phyloP scores from a whole-genome alignment of 2,888 invertebrate species.

The Galeopsomyia nigrocyanea region DNA sequence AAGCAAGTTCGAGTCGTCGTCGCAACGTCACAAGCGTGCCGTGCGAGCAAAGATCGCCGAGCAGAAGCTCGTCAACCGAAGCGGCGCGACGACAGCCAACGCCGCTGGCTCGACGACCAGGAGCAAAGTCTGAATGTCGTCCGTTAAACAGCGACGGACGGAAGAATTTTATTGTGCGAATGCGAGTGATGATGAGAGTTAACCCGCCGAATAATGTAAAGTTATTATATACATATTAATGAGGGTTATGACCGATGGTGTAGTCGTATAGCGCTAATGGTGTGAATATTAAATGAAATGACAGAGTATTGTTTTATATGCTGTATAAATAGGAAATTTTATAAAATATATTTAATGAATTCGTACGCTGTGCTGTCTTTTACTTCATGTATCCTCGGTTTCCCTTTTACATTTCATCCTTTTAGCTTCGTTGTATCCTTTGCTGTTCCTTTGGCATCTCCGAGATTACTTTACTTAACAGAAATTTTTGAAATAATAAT shows the following conservation, averaged over 20 bases:
- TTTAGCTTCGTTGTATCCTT: not conserved
- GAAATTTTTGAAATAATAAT: too few species aligned
- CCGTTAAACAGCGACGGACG: not conserved
- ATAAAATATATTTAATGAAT: conserved; percentile 67
- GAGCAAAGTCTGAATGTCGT: conserved; percentile 21
- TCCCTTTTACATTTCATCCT: not conserved
- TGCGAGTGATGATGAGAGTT: conserved; percentile 34
- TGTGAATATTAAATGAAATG: conserved; percentile 68
- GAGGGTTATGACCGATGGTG: conserved; percentile 53
- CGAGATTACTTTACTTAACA: too few species aligned
- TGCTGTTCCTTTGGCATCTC: too few species aligned
- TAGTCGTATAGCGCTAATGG: conserved; percentile 66
- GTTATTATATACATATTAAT: conserved; percentile 54
- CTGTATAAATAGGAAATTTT: conserved; percentile 69
- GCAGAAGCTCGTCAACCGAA: conserved; percentile 53
- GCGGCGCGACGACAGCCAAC: conserved; percentile 31
- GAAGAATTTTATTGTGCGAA: not conserved
- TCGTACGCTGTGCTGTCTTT: conserved; percentile 24
- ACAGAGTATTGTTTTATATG: conserved; percentile 70
- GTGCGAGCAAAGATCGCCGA: conserved; percentile 51
- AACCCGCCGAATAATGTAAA: conserved; percentile 66
- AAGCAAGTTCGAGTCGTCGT: conserved; percentile 59
- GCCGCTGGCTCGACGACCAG: conserved; percentile 35
- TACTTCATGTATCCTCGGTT: conserved; percentile 11
- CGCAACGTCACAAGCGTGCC: conserved; percentile 52